Conservation (phyloP, 2,113 vertebrate species). For the Odocoileus virginianus region DNA sequence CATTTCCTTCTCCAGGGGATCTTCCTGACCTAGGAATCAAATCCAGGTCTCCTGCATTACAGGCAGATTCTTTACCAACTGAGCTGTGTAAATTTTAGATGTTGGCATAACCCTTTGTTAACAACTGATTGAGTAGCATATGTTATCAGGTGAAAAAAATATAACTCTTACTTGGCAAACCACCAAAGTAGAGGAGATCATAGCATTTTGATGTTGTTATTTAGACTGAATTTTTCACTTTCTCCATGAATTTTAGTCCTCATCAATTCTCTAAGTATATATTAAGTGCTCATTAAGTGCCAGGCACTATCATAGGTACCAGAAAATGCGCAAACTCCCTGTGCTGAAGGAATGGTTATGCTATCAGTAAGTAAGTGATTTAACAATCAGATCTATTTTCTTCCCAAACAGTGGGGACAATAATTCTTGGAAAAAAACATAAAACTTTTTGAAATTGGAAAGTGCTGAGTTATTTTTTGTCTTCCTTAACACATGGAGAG, state of each 20-base stretch:
- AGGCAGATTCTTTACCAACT: background rate
- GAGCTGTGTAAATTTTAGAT: background rate
- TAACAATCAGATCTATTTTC: background rate
- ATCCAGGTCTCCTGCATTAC: background rate
- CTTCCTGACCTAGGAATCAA: background rate
- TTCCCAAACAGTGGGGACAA: background rate
- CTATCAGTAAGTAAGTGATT: background rate
- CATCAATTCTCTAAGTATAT: background rate
- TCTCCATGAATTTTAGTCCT: background rate
- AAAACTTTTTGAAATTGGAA: background rate
- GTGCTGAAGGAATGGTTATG: background rate
- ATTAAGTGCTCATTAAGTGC: background rate
- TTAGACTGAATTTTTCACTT: background rate
- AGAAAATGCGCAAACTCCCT: background rate
- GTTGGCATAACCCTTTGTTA: background rate
- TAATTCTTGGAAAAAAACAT: background rate
- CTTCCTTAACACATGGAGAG: background rate
- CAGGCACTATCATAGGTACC: background rate
- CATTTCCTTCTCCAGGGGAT: background rate
- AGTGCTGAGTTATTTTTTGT: background rate
- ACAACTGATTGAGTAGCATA: background rate
- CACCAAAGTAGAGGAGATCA: background rate
- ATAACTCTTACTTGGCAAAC: background rate
- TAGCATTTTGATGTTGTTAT: background rate
- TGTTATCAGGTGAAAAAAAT: background rate